Evolutionary conservation across 64 coral and sea anemone species (phyloP), one percentile per base, ranked within the genome.

Genomic region (Dendronephthya gigantea): DNA sequence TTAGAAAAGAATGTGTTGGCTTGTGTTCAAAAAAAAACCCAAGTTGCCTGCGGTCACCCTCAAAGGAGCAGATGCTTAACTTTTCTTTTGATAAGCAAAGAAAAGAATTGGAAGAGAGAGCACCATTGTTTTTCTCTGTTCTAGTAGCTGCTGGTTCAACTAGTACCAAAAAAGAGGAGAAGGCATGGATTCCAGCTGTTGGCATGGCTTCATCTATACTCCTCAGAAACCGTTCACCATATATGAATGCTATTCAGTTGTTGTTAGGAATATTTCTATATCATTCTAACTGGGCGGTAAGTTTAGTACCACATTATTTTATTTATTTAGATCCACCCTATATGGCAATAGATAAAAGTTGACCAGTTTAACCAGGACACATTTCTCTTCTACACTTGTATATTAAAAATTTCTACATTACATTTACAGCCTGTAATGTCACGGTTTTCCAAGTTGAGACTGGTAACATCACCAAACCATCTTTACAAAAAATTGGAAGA

Each of bases 241-340:
- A 68, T 28, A 89, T 92, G 90, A 92, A 87, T 90, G 88, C 88
- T 70, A 85, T 93, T 19, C 88, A 93, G 82, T 74, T 90, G 34
- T 35, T 90, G 22, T 84, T 90, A 16, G 89, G 84, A 70, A 79
- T 45, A 45, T 45, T 45, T 45, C 11, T 45, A 45, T 45, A 45
- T 11, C 41, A 45, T 45, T 45, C 41, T 82, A 17, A 88, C 47
- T 93, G 88, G 88, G 16, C 84, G 88, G 88, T 90, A 90, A 88
- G 92, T 90, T 56, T 22, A 66, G 6, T 30, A 66, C 41, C 41
- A 45, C 41, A 9, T 11, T 45, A n/a, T n/a, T n/a, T n/a, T n/a
- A n/a, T 45, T 6, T 45, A 45, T 6, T 45, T 45, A 45, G 41
- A 45, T 4, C 41, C 41, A 6, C 58, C 39, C 87, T 45, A 45